A percentile compares a stretch with the other conserved stretches of the same genome.
Conservation (phyloP, 2,888 invertebrate species). For the Drosophila neutralis region DNA sequence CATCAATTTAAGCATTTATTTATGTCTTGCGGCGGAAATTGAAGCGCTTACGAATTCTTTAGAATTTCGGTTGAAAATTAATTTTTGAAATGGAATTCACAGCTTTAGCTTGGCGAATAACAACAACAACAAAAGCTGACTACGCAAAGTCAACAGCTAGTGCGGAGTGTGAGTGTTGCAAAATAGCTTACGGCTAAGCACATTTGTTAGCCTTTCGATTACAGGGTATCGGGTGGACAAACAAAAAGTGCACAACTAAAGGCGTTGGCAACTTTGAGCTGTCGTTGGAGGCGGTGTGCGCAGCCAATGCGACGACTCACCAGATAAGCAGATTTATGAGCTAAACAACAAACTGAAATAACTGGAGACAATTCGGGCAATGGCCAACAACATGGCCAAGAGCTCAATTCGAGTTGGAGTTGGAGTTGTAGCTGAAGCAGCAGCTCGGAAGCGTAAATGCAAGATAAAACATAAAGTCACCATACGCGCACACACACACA, state of each 20-base stretch:
- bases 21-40: not conserved
- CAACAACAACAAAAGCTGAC: not conserved
- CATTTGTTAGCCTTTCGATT: slow-evolving; percentile 6
- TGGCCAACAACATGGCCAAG: slow-evolving; percentile 37
- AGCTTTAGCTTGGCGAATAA: not conserved
- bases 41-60: not conserved
- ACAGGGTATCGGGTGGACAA: slow-evolving; percentile 37
- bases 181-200: not conserved
- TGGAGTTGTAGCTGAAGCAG: slow-evolving; percentile 12
- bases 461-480: slow-evolving; percentile 74
- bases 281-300: slow-evolving; percentile 50
- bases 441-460: slow-evolving; percentile 76
- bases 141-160: not conserved
- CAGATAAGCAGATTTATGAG: slow-evolving; percentile 79
- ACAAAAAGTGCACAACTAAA: slow-evolving; percentile 18
- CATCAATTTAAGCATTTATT: not conserved
- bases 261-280: slow-evolving; percentile 44
- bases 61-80: not conserved
- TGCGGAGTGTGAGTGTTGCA: not conserved
- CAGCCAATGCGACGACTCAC: slow-evolving; percentile 64
- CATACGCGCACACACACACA: slow-evolving; percentile 47
- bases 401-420: slow-evolving; percentile 38
- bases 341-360: slow-evolving; percentile 80
- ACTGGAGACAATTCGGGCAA: slow-evolving; percentile 63
- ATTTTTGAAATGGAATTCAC: not conserved